phyloP scores from a whole-genome alignment of 2,113 vertebrate species.

The Excalfactoria chinensis region DNA sequence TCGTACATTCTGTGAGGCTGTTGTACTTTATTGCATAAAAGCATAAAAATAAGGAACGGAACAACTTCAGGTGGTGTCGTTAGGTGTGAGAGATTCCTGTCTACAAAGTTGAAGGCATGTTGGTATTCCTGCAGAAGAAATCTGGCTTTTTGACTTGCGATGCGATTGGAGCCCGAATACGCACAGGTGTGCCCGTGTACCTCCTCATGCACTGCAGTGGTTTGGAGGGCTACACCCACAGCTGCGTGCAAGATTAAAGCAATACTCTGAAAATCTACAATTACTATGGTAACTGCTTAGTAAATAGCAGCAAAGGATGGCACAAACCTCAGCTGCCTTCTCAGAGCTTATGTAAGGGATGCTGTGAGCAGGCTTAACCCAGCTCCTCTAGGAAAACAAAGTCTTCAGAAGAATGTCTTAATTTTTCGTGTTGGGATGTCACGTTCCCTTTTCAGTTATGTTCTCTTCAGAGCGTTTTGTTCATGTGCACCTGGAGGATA shows the following conservation, averaged over 20 bases:
- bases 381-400: background rate
- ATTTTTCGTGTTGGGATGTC: background rate
- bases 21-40: background rate
- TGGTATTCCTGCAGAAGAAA: background rate
- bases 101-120: background rate
- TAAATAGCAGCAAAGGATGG: constrained; percentile 29
- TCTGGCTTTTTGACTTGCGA: background rate
- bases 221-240: constrained; percentile 25
- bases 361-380: background rate
- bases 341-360: background rate
- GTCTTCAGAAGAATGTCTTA: background rate
- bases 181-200: background rate
- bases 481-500: constrained; percentile 16
- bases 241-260: constrained; percentile 5
- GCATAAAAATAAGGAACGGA: background rate
- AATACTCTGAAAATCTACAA: constrained; percentile 29
- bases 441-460: constrained; percentile 28
- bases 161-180: background rate
- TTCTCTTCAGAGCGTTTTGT: background rate
- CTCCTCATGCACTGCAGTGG: background rate
- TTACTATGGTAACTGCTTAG: background rate
- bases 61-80: background rate
- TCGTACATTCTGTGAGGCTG: background rate
- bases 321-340: background rate
- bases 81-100: background rate